phyloP scores from a whole-genome alignment of 2,113 vertebrate genomes.

The Climacteris rufus region DNA sequence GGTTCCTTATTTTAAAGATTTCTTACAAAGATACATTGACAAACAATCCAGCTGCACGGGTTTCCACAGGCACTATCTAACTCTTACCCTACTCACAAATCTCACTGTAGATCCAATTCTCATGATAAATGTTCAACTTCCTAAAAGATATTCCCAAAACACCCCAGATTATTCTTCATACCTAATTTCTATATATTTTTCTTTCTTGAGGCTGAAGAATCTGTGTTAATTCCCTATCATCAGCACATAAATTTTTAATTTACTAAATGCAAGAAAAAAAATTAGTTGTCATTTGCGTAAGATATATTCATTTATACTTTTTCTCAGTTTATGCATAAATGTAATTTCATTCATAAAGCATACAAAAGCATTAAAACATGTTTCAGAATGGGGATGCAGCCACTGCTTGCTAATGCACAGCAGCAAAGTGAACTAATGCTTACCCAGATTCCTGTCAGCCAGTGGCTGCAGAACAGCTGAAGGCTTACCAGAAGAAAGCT shows the following conservation, averaged over 20 bases:
- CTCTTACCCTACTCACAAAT: neutral
- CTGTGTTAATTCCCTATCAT: neutral
- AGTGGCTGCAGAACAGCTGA: neutral
- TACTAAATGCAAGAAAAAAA: neutral
- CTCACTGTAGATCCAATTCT: neutral
- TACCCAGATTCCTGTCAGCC: neutral
- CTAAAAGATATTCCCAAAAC: neutral
- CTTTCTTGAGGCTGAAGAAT: neutral
- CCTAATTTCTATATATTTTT: neutral
- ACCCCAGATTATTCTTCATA: neutral
- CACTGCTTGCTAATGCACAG: neutral
- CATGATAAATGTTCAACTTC: neutral
- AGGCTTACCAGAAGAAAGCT: neutral
- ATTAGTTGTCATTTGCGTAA: neutral
- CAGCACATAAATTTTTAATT: neutral
- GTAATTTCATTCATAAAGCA: neutral
- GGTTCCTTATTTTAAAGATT: constrained; percentile 52
- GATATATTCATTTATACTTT: neutral
- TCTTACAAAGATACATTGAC: neutral
- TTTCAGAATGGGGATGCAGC: neutral
- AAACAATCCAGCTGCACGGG: constrained; percentile 9
- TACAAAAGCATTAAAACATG: neutral
- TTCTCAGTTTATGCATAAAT: neutral
- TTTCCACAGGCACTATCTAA: neutral
- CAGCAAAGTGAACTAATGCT: neutral